A percentile compares a stretch with the other conserved stretches of the same genome.
These are phyloP conservation scores for Polymixis flavicincta DNA, from an alignment of 2,888 invertebrate species.

Conservation along the genomic window DNA sequence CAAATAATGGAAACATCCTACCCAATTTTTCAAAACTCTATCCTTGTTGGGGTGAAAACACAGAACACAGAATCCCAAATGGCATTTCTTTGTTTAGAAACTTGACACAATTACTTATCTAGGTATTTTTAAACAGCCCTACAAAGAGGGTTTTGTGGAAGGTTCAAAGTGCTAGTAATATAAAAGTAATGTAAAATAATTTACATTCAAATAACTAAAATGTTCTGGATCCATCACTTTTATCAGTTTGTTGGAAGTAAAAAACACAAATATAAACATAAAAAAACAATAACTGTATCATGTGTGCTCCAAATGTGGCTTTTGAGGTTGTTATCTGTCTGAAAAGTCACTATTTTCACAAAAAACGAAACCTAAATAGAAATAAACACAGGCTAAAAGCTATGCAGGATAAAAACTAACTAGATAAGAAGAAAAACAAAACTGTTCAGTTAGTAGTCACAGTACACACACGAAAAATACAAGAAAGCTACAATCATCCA, in stretches of 20 bases:
- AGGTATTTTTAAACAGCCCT: not conserved
- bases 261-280: constrained; percentile 25
- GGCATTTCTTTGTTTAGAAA: not conserved
- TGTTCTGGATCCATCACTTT: not conserved
- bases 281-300: constrained; percentile 28
- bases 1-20: not conserved
- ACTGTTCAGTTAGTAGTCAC: too few relatives aligned
- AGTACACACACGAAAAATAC: not conserved
- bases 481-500: not conserved
- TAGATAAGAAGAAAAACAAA: not conserved
- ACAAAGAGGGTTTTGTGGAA: not conserved
- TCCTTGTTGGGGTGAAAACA: not conserved
- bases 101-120: not conserved
- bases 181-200: not conserved
- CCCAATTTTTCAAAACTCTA: too few relatives aligned
- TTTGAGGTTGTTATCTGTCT: constrained; percentile 25
- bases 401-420: not conserved
- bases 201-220: constrained; percentile 5
- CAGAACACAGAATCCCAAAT: not conserved
- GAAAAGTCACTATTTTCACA: constrained; percentile 11
- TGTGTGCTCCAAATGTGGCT: constrained; percentile 25
- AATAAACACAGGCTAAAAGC: constrained; percentile 24
- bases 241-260: constrained; percentile 7
- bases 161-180: not conserved
- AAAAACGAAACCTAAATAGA: constrained; percentile 18